These are phyloP conservation scores for Drosophila chauvacae DNA, from an alignment of 1,140 invertebrate species.

Conservation along the genomic window DNA sequence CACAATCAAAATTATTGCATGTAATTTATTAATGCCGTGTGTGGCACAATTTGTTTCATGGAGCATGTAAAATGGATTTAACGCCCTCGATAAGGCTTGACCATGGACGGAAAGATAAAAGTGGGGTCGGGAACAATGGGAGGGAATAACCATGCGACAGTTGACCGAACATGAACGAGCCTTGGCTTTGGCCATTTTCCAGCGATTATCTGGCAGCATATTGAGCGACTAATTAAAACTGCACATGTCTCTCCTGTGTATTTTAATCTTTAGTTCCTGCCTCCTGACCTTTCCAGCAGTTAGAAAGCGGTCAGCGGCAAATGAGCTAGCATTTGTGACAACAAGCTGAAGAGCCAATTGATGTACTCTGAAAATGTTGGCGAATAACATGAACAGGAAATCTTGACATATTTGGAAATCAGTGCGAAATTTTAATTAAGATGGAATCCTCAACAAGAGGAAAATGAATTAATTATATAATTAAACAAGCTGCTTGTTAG, in stretches of 20 bases:
- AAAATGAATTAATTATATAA: background rate
- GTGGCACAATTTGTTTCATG: constrained; percentile 69
- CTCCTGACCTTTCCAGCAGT: background rate
- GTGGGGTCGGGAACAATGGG: background rate
- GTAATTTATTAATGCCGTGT: constrained; percentile 74
- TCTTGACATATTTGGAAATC: constrained; percentile 1
- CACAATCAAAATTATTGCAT: constrained; percentile 61
- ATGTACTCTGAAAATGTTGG: background rate
- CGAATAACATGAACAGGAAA: background rate
- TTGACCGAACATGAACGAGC: constrained; percentile 30
- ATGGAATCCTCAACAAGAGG: background rate
- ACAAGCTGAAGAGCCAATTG: constrained; percentile 27
- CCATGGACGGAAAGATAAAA: constrained; percentile 11
- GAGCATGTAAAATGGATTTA: constrained; percentile 70
- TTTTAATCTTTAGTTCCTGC: constrained; percentile 5
- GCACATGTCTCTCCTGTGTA: background rate
- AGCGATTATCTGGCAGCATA: constrained; percentile 48
- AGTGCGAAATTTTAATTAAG: background rate
- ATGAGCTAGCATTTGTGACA: constrained; percentile 39
- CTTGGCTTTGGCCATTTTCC: constrained; percentile 30
- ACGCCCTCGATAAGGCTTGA: constrained; percentile 43
- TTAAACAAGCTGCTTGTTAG: background rate
- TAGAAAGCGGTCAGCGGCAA: background rate
- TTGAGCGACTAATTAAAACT: constrained; percentile 65
- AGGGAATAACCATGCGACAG: constrained; percentile 3